Base-by-base conservation (phyloP, 2,797 vertebrate genomes). In the Pangasius mekongensis region DNA sequence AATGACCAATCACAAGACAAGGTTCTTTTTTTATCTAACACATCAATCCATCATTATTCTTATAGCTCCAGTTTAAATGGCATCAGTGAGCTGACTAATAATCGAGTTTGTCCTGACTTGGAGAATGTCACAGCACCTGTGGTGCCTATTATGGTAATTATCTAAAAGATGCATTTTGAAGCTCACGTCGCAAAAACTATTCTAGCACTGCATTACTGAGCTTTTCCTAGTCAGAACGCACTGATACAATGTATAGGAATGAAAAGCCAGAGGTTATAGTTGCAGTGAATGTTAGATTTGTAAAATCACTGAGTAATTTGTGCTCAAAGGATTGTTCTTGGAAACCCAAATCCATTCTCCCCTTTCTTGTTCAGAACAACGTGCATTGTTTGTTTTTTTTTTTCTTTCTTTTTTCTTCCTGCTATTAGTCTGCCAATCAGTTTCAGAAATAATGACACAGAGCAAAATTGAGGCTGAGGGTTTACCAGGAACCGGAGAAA, bases 61-160 rank as follows among this genome's bases (percentile, higher is more conserved):
- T 24, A 3, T 24, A 54, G 58, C 43, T 2, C 1, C 30, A 74
- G 30, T 33, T 62, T 18, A n/a, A n/a, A 16, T 83, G 43, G 39
- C 3, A 3, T 3, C 20, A 27, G 62, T 1, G 24, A 43, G 60
- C 71, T 30, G 58, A 56, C 18, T 49, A 83, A 30, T 83, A 83
- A 1, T 49, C 6, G 16, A 66, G 60, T 27, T 60, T 36, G 14
- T 76, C 49, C 27, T 18, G 9, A 86, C 56, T 58, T 73, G 13
- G 43, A 83, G 76, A 83, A 84, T 33, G 69, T 83, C 80, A 86
- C 60, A 56, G 85, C 88, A 89, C 80, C 60, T 67, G 80, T 56
- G 24, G 78, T 33, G 24, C 18, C 16, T 30, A 36, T 71, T 86
- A 47, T 22, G 62, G 47, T 77, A 77, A 86, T 86, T 73, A 86